Base-by-base conservation (phyloP, 2,888 invertebrate genomes). In the Mechanitis mazaeus region DNA sequence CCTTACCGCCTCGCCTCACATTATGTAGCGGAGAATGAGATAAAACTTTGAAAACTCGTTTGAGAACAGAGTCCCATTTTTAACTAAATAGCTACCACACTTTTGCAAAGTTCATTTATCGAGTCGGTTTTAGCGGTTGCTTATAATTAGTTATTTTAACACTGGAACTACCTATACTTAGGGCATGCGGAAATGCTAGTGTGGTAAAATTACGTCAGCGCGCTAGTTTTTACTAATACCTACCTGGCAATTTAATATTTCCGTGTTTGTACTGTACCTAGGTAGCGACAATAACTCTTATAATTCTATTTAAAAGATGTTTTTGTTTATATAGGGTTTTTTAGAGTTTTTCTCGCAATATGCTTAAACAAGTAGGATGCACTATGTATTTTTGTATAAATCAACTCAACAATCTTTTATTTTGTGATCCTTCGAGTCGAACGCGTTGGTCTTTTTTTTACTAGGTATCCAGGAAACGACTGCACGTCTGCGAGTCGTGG, bases 111-210 rank as follows among this genome's bases (percentile, higher is more conserved):
- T 31, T 55, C 50, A 55, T 54, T 60, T 50, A 45, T 58, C 35
- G 35, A n/a, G 42, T 58, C 54, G 6, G 42, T 42, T 50, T 6
- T 50, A 31, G n/a, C 42, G 20, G 54, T 12, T 28, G 45, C 33
- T 56, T 38, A 20, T 50, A 54, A 54, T 33, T 58, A 50, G 46
- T 60, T 58, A 12, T 61, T 59, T 47, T 64, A 63, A 65, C 69
- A 68, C 64, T 72, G 69, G 69, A 74, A 75, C 74, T 74, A 75
- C 75, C 75, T 67, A 50, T 65, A 68, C 68, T 67, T 83, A 86
- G 84, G 85, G 84, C 83, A 87, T 80, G 83, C 87, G 87, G 88
- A 88, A 87, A 84, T 83, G 78, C 78, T 81, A 78, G 78, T 78
- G 75, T 77, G 75, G 78, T 72, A 74, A 75, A 75, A 85, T 88